Evolutionary conservation across 64 coral and sea anemone genomes (phyloP), one percentile per base, ranked within the genome.

Genomic region (Porites lutea): DNA sequence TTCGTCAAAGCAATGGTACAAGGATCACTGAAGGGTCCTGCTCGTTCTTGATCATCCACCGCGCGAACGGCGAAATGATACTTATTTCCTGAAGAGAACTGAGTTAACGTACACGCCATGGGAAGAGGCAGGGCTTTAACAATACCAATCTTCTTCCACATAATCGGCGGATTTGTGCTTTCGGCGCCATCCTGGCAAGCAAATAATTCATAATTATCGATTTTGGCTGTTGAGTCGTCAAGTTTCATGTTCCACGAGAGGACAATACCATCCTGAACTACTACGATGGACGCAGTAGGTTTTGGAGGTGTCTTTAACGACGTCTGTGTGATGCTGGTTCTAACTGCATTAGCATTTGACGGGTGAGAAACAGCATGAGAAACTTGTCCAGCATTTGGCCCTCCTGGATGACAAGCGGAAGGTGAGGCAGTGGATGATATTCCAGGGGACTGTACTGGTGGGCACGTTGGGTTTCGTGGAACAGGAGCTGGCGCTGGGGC

Each of bases 41-140:
- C 91, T 63, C 97, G 64, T 8, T 75, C 97, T 16, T 87, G 58
- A 3, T 80, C 70, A 74, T 99, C 97, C 13, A 99, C 92, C 58
- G 97, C 97, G 15, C 97, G 75, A 60, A 99, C 94, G 7, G 97
- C 83, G 65, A 99, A 99, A 43, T 96, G 77, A 74, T 99, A 99
- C 74, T 92, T 90, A 87, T 92, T 99, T 5, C 97, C 97, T 9
- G 91, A 80, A 45, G 93, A 70, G 78, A 99, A 99, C 66, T 99
- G 97, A 3, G 97, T 96, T 15, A 99, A 49, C n/a, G 97, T 99
- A 19, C 97, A 99, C 4, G 97, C 97, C 97, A 99, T 99, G 7
- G 97, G 97, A 43, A 99, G 71, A 0, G 97, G 94, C 61, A 99
- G 65, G 3, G 97, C 94, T 67, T 96, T 96, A 0, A 99, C 94